Evolutionary conservation across 2,888 invertebrate species (phyloP).

Genomic region (Dugesia japonica): DNA sequence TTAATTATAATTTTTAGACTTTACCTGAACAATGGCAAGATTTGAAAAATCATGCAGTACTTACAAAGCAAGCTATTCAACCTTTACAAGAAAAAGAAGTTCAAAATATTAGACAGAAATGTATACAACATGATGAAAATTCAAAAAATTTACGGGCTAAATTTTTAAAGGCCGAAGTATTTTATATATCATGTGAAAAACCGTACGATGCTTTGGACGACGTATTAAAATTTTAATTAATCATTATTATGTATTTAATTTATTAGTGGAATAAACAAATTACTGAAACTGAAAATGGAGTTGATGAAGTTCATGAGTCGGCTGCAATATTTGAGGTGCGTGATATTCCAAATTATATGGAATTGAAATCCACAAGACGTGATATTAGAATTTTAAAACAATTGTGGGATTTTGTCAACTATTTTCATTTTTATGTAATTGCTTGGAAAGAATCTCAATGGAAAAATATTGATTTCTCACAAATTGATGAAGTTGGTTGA

Average conservation of each 20-base stretch:
- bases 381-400: constrained; percentile 27
- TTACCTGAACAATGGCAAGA: constrained; percentile 34
- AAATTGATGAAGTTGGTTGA: constrained; percentile 32
- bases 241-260: neutral
- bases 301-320: constrained; percentile 26
- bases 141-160: neutral
- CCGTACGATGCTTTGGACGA: constrained; percentile 22
- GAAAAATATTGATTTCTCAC: constrained; percentile 26
- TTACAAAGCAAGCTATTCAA: constrained; percentile 27
- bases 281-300: constrained; percentile 10
- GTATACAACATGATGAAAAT: constrained; percentile 26
- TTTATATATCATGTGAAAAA: constrained; percentile 25
- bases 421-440: constrained; percentile 17
- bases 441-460: constrained; percentile 28
- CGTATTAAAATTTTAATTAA: too few relatives aligned
- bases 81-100: constrained; percentile 29
- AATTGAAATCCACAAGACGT: constrained; percentile 16
- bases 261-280: constrained; percentile 28
- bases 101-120: constrained; percentile 26
- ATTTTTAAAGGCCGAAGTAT: constrained; percentile 8
- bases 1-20: too few relatives aligned
- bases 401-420: constrained; percentile 29
- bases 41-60: constrained; percentile 31
- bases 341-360: constrained; percentile 27
- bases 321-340: constrained; percentile 33